A percentile compares a stretch with the other conserved stretches of the same genome.
These are phyloP conservation scores for Punctoribates punctum DNA, from an alignment of 2,888 invertebrate genomes.

Conservation along the genomic window DNA sequence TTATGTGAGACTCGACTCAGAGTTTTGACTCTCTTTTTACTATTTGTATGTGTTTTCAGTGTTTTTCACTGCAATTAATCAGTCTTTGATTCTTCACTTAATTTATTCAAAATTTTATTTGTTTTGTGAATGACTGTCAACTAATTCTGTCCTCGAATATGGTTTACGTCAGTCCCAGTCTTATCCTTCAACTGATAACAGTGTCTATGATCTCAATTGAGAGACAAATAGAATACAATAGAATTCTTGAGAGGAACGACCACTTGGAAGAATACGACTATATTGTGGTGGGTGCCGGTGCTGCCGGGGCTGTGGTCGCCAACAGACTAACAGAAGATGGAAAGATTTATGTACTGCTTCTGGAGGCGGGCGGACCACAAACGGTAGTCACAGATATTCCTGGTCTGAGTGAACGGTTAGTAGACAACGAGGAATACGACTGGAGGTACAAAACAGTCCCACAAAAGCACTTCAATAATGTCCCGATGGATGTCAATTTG, in stretches of 20 bases:
- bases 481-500: neutral
- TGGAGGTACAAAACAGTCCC: slow-evolving; percentile 1
- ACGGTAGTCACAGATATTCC: slow-evolving; percentile 22
- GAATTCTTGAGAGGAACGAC: neutral
- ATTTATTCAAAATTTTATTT: neutral
- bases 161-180: neutral
- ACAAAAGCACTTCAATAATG: neutral
- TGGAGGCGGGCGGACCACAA: slow-evolving; percentile 10
- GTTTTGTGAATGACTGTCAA: neutral
- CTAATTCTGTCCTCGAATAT: neutral
- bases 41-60: neutral
- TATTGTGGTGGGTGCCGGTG: slow-evolving; percentile 22
- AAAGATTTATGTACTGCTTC: neutral
- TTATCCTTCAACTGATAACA: slow-evolving; percentile 12
- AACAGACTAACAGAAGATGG: slow-evolving; percentile 14
- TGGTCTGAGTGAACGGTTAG: slow-evolving; percentile 17
- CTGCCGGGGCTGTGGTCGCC: slow-evolving; percentile 7
- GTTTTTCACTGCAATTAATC: neutral
- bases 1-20: neutral
- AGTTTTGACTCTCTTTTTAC: neutral
- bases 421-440: slow-evolving; percentile 5
- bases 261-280: slow-evolving; percentile 7
- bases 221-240: slow-evolving; percentile 14
- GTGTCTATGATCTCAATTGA: slow-evolving; percentile 27
- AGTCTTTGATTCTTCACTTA: neutral